Evolutionary conservation across 2,113 vertebrate genomes (phyloP), one percentile per base, ranked within the genome.

Genomic region (Fulica atra): DNA sequence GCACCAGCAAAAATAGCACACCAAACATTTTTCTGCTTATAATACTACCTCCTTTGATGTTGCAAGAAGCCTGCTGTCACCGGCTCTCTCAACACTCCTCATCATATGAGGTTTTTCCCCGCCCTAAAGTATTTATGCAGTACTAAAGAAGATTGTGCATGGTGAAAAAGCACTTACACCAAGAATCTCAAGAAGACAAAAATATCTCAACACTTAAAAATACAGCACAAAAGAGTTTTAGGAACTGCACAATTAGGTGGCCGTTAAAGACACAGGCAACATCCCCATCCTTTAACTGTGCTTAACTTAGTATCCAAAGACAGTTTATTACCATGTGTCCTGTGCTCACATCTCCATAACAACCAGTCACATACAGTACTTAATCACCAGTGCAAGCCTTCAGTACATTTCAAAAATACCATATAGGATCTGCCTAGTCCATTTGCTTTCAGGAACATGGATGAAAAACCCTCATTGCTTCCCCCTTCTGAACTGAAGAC

Each of bases 281-380:
- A 16, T 13, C 35, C 56, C 71, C 68, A 86, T 48, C 33, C 29
- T 33, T 65, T 54, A 65, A 38, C 6, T 71, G 65, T 56, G 38
- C 65, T 73, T 66, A 89, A 86, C 69, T 80, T 54, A 76, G 61
- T 24, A 92, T 19, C 80, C 69, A 82, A 50, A 92, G 60, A 20
- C 59, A 88, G 80, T 82, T 91, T 86, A 93, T 40, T 68, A 79
- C 53, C 92, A 48, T 1, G 14, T n/a, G n/a, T n/a, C n/a, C n/a
- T n/a, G n/a, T n/a, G n/a, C n/a, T n/a, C n/a, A n/a, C n/a, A n/a
- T n/a, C 91, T 95, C 95, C 84, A n/a, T 95, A 96, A 95, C 95
- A 95, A 95, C 95, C 84, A 87, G 24, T 33, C 53, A 87, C 86
- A 89, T 65, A 87, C 31, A 26, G 91, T 65, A 93, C 78, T 92